Conservation (phyloP, 2,113 vertebrate species). For the Phylloscopus whistleri region DNA sequence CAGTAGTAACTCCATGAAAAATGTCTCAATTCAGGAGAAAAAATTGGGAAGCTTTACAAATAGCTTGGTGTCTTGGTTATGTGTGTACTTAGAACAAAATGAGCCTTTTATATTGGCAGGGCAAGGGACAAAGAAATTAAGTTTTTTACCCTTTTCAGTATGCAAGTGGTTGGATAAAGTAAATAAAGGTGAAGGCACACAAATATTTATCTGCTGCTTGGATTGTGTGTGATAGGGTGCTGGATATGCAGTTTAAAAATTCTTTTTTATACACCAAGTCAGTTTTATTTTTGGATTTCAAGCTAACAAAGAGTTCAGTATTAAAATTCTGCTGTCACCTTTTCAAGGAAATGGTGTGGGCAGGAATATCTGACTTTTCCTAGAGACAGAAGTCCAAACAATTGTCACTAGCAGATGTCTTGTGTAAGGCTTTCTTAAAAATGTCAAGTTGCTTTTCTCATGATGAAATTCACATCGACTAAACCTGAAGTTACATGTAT, state of each 20-base stretch:
- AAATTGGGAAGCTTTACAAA: not conserved
- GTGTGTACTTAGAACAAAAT: not conserved
- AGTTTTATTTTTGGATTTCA: not conserved
- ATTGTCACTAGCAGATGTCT: not conserved
- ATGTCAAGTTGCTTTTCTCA: not conserved
- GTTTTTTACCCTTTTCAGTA: not conserved
- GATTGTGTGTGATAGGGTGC: not conserved
- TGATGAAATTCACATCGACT: not conserved
- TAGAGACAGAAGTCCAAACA: not conserved
- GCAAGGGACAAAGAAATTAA: not conserved
- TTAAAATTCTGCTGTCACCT: not conserved
- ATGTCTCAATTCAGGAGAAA: not conserved
- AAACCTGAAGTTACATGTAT: not conserved
- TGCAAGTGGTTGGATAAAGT: not conserved
- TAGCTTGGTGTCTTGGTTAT: not conserved
- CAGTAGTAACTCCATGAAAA: not conserved
- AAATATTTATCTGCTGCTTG: not conserved
- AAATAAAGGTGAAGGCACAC: not conserved
- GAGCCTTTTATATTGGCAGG: not conserved
- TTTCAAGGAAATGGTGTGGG: not conserved
- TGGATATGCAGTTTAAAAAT: not conserved
- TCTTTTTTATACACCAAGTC: not conserved
- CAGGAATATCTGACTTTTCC: not conserved
- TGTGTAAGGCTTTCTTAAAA: not conserved
- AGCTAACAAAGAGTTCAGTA: not conserved